Base-by-base conservation (phyloP, 2,113 vertebrate genomes). In the Sorex araneus region DNA sequence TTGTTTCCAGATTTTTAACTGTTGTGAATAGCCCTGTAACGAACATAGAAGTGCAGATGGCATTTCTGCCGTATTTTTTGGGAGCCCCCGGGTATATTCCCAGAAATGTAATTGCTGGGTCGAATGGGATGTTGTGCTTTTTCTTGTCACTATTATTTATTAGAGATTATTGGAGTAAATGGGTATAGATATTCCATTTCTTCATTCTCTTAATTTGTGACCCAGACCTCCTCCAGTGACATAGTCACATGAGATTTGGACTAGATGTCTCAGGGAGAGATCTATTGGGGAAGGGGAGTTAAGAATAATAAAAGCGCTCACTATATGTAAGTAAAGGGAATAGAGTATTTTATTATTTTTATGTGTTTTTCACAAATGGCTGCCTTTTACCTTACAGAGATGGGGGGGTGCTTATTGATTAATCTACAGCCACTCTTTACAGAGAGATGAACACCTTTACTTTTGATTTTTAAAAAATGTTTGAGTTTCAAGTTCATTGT, bases 401-500 rank as follows among this genome's bases (percentile, higher is more conserved):
- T 50, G 21, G n/a, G 40, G 40, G 40, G 40, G 40, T 40, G 40
- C 40, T 40, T 40, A 40, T 40, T 40, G 40, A 40, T 40, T 40
- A 40, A 57, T 92, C 64, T 87, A 91, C 71, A 91, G 71, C 28
- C 4, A n/a, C 60, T 73, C 30, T 28, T 28, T 85, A 77, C 27
- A 23, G 32, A 69, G 64, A 79, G 21, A 82, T 79, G 0, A 50
- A 80, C 25, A 90, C 63, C 25, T 93, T 94, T 89, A 74, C 54
- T 93, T 91, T 94, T 32, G n/a, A 66, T 86, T n/a, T n/a, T n/a
- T n/a, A n/a, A n/a, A 45, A 85, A 78, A 67, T 74, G 9, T 66
- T 28, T 89, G 27, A 71, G 85, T 88, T 92, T 86, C n/a, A 94
- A 95, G 18, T 92, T 85, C 8, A 69, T 69, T 80, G 66, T 87